phyloP scores from a whole-genome alignment of 2,797 vertebrate species.

The Pteronotus mesoamericanus region DNA sequence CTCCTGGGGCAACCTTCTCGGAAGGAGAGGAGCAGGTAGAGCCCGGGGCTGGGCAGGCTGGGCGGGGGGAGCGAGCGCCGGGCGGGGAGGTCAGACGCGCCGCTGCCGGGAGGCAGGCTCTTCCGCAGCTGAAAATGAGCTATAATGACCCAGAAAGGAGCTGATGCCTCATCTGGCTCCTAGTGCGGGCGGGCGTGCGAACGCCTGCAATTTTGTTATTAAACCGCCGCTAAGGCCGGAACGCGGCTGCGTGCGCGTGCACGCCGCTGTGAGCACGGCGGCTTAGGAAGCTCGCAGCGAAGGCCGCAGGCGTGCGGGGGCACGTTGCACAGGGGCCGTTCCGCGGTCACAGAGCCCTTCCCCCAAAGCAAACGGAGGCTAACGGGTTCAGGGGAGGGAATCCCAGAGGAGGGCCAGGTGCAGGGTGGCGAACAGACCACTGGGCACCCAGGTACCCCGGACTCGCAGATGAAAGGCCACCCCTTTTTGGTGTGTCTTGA shows the following conservation, averaged over 20 bases:
- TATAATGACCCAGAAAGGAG: not conserved
- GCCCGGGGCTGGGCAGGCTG: not conserved
- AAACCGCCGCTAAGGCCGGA: accelerated
- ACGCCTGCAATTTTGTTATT: not conserved
- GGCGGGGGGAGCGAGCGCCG: accelerated
- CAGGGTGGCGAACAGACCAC: accelerated
- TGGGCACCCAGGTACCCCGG: accelerated
- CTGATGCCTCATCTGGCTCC: not conserved
- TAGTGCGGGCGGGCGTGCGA: not conserved
- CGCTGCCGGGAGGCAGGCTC: accelerated
- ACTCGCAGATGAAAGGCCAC: not conserved
- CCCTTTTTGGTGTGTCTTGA: not conserved
- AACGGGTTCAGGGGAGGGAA: accelerated
- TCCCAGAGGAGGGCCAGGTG: not conserved
- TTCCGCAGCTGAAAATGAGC: not conserved
- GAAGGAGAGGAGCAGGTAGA: not conserved
- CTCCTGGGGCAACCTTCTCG: accelerated
- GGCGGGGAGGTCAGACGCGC: not conserved
- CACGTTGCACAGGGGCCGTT: not conserved
- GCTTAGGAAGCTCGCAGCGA: not conserved
- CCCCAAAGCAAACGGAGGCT: not conserved
- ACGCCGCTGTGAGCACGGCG: not conserved
- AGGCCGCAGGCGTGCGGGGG: not conserved
- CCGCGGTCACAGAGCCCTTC: not conserved
- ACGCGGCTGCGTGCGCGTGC: accelerated